Percentiles rank a stretch among this genome's conserved stretches.
Evolutionary conservation across 2,888 invertebrate genomes (phyloP).

Genomic region (Apamea monoglypha): DNA sequence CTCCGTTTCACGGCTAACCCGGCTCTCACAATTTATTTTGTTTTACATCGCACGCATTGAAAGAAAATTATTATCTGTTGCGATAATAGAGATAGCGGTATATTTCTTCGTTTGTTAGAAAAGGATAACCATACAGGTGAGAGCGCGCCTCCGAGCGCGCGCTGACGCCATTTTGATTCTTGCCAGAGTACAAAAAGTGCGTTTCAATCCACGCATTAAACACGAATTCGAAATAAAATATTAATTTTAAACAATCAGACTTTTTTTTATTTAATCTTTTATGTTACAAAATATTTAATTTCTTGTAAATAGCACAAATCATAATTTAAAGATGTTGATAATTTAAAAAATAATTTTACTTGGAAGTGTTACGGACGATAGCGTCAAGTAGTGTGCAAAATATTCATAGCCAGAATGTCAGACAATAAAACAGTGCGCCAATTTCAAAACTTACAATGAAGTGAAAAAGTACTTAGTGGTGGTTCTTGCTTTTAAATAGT

Average conservation of each 20-base stretch:
- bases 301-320: too few relatives aligned
- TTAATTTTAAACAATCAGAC: background rate
- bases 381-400: background rate
- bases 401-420: background rate
- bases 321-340: background rate
- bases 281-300: background rate
- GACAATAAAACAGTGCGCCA: background rate
- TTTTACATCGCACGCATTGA: conserved; percentile 67
- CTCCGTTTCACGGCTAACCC: conserved; percentile 79
- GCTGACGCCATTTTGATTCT: conserved; percentile 65
- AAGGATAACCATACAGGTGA: conserved; percentile 49
- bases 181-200: conserved; percentile 65
- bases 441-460: conserved; percentile 10
- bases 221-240: background rate
- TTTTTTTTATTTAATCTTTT: background rate
- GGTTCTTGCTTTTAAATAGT: background rate
- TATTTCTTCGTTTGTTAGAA: conserved; percentile 41
- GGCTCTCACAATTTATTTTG: conserved; percentile 79
- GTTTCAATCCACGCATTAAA: conserved; percentile 53
- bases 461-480: background rate
- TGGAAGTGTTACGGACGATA: background rate
- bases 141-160: conserved; percentile 56
- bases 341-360: too few relatives aligned
- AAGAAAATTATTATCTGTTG: conserved; percentile 69
- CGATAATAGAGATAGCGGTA: conserved; percentile 66